Conservation (phyloP, 2,797 vertebrate species). For the Falco biarmicus region DNA sequence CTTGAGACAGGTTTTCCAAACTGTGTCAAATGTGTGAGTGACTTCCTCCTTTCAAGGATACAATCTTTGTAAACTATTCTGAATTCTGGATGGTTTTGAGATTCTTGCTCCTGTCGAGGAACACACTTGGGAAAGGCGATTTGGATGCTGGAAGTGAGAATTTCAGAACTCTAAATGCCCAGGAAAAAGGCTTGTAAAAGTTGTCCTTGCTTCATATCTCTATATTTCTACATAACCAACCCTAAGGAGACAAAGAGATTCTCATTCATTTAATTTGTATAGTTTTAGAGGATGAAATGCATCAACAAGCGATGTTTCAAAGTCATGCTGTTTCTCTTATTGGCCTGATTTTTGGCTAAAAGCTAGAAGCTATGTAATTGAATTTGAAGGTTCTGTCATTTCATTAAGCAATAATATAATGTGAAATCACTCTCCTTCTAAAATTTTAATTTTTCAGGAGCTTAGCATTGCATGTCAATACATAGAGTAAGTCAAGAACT, state of each 20-base stretch:
- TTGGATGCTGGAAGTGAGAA: not conserved
- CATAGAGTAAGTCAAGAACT: not conserved
- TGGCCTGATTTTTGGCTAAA: constrained; percentile 12
- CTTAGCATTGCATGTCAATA: not conserved
- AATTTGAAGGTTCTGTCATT: constrained; percentile 8
- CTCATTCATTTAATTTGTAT: not conserved
- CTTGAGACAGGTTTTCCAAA: not conserved
- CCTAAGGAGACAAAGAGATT: not conserved
- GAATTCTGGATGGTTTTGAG: not conserved
- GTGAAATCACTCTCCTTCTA: not conserved
- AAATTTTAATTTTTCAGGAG: not conserved
- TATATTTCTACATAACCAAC: rapidly evolving
- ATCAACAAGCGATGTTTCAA: not conserved
- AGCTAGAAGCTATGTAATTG: not conserved
- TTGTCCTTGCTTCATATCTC: not conserved
- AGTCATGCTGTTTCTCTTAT: not conserved
- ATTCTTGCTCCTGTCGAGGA: not conserved
- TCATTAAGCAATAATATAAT: not conserved
- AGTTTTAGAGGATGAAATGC: not conserved
- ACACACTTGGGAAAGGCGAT: not conserved
- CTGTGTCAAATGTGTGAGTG: not conserved
- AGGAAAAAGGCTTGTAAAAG: not conserved
- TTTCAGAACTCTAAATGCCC: not conserved
- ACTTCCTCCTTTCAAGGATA: not conserved
- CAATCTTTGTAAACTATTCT: not conserved